Evolutionary conservation across 2,888 invertebrate genomes (phyloP).

Genomic region (Drosophila ezoana): DNA sequence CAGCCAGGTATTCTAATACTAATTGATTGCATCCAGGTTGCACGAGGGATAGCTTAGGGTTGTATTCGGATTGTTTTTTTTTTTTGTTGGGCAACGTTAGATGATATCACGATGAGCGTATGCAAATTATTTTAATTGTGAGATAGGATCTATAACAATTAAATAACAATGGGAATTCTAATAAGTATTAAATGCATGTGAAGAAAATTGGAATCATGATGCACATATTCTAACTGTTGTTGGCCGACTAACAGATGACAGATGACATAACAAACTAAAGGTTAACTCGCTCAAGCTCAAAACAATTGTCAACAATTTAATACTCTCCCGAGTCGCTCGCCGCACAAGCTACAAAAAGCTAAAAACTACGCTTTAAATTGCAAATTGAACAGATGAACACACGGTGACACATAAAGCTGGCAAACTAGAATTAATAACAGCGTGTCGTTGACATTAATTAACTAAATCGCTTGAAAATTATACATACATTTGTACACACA

Average conservation of each 20-base stretch:
- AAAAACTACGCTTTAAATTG: conserved; percentile 54
- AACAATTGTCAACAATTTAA: conserved; percentile 79
- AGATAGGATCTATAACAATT: conserved; percentile 18
- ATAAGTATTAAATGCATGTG: neutral
- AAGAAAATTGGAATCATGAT: conserved; percentile 26
- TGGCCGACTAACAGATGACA: conserved; percentile 48
- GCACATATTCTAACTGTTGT: conserved; percentile 15
- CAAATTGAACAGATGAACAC: conserved; percentile 66
- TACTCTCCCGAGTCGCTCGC: conserved; percentile 32
- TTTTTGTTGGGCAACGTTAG: neutral
- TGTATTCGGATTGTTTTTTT: conserved; percentile 5
- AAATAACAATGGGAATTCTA: conserved; percentile 11
- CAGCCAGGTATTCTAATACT: neutral
- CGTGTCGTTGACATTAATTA: conserved; percentile 73
- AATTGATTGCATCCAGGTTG: neutral
- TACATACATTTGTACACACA: conserved; percentile 7
- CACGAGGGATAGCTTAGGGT: neutral
- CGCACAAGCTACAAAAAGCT: conserved; percentile 3
- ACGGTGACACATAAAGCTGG: conserved; percentile 45
- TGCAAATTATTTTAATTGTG: conserved; percentile 17
- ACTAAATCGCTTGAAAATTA: conserved; percentile 70
- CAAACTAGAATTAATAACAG: conserved; percentile 62
- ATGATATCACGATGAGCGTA: conserved; percentile 21
- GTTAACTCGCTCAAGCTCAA: conserved; percentile 76
- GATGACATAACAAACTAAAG: conserved; percentile 74